Percentiles rank a stretch among this genome's conserved stretches.
Conservation (phyloP, 2,888 invertebrate species). For the Ochlodes sylvanus region DNA sequence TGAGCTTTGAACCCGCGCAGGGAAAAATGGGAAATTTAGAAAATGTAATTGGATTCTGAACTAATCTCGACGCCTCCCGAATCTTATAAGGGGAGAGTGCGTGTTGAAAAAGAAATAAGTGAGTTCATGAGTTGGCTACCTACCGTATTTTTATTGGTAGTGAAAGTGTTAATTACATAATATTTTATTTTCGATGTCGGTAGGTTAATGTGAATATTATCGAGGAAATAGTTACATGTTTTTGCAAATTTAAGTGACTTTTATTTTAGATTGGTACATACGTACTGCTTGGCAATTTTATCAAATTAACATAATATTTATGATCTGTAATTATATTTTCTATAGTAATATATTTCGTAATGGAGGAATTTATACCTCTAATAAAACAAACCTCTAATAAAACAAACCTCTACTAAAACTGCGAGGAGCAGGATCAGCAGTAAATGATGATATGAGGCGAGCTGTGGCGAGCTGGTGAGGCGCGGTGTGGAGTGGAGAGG, state of each 20-base stretch:
- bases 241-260: background rate
- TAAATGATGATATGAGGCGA: too few species aligned
- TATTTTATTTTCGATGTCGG: background rate
- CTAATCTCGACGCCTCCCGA: constrained; percentile 77
- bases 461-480: too few species aligned
- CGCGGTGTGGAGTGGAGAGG: too few species aligned
- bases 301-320: too few species aligned
- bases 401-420: too few species aligned
- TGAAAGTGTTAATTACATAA: background rate
- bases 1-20: constrained; percentile 80
- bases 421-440: too few species aligned
- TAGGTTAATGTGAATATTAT: background rate
- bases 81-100: constrained; percentile 64
- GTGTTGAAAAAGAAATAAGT: constrained; percentile 65
- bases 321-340: too few species aligned
- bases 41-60: constrained; percentile 83
- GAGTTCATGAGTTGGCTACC: background rate
- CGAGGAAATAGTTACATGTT: background rate
- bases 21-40: constrained; percentile 79
- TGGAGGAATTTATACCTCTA: too few species aligned
- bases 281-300: too few species aligned
- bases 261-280: background rate
- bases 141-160: background rate
- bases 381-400: too few species aligned
- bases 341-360: too few species aligned